Evolutionary conservation across 2,888 invertebrate species (phyloP), one percentile per base, ranked within the genome.

Genomic region (Dinocampus coccinellae): DNA sequence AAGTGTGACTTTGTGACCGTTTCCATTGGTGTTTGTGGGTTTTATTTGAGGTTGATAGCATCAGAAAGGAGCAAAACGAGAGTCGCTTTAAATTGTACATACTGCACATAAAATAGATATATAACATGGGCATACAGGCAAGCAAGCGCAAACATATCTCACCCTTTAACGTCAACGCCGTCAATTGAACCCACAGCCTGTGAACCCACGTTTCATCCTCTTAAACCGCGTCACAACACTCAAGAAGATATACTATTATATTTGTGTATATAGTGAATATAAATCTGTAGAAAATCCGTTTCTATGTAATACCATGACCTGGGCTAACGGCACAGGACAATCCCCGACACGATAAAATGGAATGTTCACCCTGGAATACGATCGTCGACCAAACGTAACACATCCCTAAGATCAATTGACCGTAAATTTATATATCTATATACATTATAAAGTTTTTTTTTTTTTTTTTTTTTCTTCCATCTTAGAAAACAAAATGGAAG

Each of bases 11-110:
- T 72, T 61, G 72, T 61, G 47, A 66, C 77, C 73, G 62, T 73
- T 82, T 81, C 80, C 80, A 83, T 84, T 81, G 80, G 82, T 82
- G 82, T 83, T 84, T 84, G 85, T 79, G 85, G n/a, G 83, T 80
- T 16, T 47, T 47, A 47, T 47, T 47, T 80, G 81, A 81, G 82
- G 80, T 80, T 80, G 85, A 85, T 85, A 85, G 82, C 81, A 83
- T 84, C 83, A 83, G 78, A 29, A 33, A 79, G 81, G 77, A 78
- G 73, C 65, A 64, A 20, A 58, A 57, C 29, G 47, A 60, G 63
- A 39, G 71, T 29, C 55, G 61, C 68, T 60, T 63, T 58, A 69
- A 69, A 64, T 64, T 16, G 65, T 52, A 52, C 47, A 39, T 53
- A 36, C 22, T 39, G 39, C 61, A 61, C 52, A 42, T 65, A 62